Conservation (phyloP, 1,140 invertebrate species). For the Pararge aegeria region DNA sequence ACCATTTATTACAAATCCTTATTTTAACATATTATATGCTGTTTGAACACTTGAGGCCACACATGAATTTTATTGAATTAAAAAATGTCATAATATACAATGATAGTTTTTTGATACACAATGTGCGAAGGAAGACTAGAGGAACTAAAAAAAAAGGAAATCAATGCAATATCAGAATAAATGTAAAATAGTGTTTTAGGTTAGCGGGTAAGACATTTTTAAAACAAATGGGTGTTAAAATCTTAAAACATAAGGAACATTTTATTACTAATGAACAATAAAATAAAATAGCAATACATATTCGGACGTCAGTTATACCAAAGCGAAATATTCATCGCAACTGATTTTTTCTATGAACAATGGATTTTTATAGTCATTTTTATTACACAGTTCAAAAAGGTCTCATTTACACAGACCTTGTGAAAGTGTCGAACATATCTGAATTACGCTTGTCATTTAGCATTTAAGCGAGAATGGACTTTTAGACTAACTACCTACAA, state of each 20-base stretch:
- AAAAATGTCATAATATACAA: slow-evolving; percentile 8
- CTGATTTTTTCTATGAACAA: too few relatives aligned
- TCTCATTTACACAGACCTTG: not conserved
- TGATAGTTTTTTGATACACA: not conserved
- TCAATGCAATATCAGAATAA: not conserved
- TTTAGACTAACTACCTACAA: too few relatives aligned
- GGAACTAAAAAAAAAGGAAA: not conserved
- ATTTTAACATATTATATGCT: slow-evolving; percentile 45
- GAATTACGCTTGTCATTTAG: too few relatives aligned
- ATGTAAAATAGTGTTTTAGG: not conserved
- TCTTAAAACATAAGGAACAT: slow-evolving; percentile 1
- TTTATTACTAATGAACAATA: not conserved
- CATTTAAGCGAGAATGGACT: not conserved
- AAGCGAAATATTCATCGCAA: too few relatives aligned
- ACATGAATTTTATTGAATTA: not conserved
- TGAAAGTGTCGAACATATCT: too few relatives aligned
- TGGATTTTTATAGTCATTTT: too few relatives aligned
- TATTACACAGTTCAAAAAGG: not conserved
- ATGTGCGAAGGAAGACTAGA: not conserved
- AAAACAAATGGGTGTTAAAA: not conserved
- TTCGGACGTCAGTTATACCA: too few relatives aligned
- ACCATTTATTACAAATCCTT: slow-evolving; percentile 52
- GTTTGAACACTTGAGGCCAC: slow-evolving; percentile 64
- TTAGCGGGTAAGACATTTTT: not conserved
- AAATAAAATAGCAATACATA: too few relatives aligned